Conservation (phyloP, 2,797 vertebrate species). For the Chaunax sp. region DNA sequence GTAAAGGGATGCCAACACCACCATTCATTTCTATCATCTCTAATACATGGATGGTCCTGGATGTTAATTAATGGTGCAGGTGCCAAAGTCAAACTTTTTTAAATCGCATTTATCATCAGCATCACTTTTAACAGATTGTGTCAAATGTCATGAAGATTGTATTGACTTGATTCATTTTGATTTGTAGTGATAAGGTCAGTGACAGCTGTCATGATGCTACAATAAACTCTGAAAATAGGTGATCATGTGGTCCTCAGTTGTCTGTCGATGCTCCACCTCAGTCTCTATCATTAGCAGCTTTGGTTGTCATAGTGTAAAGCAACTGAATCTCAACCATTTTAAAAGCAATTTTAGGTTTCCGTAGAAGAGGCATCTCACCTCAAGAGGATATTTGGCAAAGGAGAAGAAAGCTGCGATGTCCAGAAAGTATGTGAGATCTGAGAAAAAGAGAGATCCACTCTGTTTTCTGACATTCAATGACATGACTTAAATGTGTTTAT, state of each 20-base stretch:
- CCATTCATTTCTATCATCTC: constrained; percentile 20
- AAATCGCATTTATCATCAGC: constrained; percentile 50
- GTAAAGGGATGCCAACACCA: constrained; percentile 25
- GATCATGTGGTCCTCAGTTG: neutral
- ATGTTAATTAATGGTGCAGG: constrained; percentile 72
- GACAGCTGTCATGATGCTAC: constrained; percentile 59
- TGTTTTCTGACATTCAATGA: constrained; percentile 61
- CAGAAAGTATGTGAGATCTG: no score
- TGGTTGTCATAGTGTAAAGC: no score
- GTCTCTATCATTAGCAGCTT: constrained; percentile 3
- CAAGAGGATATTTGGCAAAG: no score
- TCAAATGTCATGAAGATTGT: constrained; percentile 38
- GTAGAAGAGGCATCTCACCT: no score
- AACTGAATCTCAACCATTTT: no score
- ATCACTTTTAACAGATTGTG: constrained; percentile 44
- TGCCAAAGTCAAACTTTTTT: constrained; percentile 72
- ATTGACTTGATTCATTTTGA: constrained; percentile 49
- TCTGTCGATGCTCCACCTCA: constrained; percentile 8
- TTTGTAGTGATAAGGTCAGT: constrained; percentile 45
- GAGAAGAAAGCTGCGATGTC: no score
- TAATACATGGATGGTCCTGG: constrained; percentile 52
- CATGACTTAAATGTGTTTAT: constrained; percentile 79
- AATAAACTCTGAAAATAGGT: constrained; percentile 67
- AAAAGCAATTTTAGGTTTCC: neutral
- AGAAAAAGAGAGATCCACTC: constrained; percentile 27